Conservation (phyloP, 1,140 invertebrate genomes). For the Berghia stephanieae region DNA sequence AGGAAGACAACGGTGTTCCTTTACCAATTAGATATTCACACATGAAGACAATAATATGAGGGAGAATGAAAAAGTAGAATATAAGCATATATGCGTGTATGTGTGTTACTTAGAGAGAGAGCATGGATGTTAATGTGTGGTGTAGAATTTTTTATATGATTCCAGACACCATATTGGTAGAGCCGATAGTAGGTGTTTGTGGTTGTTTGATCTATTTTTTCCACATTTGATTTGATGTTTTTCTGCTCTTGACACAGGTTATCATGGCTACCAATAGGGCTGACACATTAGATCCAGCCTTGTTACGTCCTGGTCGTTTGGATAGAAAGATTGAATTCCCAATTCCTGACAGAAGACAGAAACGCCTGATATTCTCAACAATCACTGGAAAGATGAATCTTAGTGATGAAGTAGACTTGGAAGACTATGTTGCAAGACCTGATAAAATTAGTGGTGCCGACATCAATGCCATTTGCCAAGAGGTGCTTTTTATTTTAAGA, state of each 20-base stretch:
- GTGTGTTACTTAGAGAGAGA: no score
- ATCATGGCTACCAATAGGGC: constrained; percentile 99
- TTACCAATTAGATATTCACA: no score
- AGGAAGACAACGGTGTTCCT: no score
- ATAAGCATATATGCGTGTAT: no score
- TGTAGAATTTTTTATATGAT: no score
- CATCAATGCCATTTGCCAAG: constrained; percentile 99
- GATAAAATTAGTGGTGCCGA: constrained; percentile 99
- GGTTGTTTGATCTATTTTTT: no score
- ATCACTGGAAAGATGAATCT: constrained; percentile 99
- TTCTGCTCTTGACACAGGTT: constrained; percentile 74
- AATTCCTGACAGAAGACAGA: constrained; percentile 95
- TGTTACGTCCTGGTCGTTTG: constrained; percentile 94
- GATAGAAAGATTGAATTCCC: constrained; percentile 99
- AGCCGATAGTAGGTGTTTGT: no score
- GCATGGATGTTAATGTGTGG: no score
- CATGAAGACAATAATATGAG: no score
- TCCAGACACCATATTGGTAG: no score
- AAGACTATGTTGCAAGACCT: constrained; percentile 98
- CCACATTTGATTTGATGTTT: background rate
- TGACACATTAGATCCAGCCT: constrained; percentile 97
- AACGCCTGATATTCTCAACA: constrained; percentile 96
- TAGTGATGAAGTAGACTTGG: constrained; percentile 98
- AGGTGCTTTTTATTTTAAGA: no score
- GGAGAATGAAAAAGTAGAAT: no score